Percentiles rank a stretch among this genome's conserved stretches.
These are phyloP conservation scores for Sula dactylatra DNA, from an alignment of 2,113 vertebrate species.

Conservation along the genomic window DNA sequence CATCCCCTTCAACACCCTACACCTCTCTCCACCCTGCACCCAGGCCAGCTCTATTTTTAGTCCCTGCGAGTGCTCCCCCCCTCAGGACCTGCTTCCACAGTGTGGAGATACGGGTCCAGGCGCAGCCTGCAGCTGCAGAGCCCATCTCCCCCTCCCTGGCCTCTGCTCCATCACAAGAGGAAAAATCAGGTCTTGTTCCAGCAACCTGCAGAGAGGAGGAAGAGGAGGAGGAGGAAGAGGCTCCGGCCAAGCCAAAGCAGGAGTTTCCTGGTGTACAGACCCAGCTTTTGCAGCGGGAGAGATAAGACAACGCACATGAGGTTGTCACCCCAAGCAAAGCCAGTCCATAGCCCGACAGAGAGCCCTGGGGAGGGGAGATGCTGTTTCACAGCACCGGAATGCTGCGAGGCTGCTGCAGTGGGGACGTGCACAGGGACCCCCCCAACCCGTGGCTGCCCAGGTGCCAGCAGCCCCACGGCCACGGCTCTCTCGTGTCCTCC, in stretches of 20 bases:
- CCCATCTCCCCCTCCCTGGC: background rate
- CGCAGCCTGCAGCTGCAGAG: background rate
- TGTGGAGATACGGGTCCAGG: background rate
- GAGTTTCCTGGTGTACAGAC: conserved; percentile 3
- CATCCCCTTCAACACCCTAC: background rate
- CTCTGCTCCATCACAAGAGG: background rate
- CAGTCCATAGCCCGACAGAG: background rate
- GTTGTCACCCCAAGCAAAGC: background rate
- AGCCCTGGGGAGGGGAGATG: background rate
- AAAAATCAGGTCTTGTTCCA: background rate
- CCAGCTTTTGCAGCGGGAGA: background rate
- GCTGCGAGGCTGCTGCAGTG: background rate
- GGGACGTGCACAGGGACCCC: background rate
- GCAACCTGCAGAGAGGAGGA: background rate
- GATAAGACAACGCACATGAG: background rate
- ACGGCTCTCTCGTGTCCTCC: background rate
- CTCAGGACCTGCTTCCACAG: background rate
- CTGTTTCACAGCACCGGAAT: background rate
- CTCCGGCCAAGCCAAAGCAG: background rate
- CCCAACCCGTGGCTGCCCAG: fast-evolving
- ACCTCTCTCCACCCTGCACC: background rate
- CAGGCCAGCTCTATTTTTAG: background rate
- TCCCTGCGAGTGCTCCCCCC: background rate
- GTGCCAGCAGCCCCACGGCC: background rate
- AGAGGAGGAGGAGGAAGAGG: conserved; percentile 1